Conservation (phyloP, 2,113 vertebrate species). For the Crotalus viridis region DNA sequence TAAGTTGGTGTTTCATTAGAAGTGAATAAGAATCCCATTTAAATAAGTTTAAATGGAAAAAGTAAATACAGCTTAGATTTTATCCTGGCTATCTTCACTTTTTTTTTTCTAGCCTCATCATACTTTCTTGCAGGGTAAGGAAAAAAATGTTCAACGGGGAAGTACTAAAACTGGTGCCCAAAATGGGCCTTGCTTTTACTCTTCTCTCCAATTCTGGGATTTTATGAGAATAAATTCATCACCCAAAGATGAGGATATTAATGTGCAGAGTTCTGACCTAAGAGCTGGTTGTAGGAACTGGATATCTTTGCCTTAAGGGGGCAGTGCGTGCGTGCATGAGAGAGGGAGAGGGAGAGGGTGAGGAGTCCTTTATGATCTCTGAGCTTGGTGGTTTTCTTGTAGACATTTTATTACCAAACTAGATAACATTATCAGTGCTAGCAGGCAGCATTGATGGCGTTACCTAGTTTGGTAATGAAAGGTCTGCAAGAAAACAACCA, state of each 20-base stretch:
- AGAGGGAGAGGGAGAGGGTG: too few relatives aligned
- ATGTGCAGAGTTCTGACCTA: background rate
- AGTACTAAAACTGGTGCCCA: background rate
- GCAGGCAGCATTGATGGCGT: background rate
- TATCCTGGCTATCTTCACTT: background rate
- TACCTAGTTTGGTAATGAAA: background rate
- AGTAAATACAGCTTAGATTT: background rate
- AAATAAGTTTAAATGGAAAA: background rate
- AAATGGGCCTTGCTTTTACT: background rate
- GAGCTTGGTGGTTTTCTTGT: background rate
- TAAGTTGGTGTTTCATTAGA: background rate
- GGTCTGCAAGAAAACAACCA: background rate
- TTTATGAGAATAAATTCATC: background rate
- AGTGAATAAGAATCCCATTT: background rate
- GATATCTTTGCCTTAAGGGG: background rate
- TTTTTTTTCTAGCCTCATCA: background rate
- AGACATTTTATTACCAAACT: background rate
- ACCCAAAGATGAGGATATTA: background rate
- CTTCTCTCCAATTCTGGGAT: background rate
- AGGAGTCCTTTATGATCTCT: too few relatives aligned
- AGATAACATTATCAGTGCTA: background rate
- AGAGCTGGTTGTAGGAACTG: background rate
- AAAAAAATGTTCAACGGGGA: background rate
- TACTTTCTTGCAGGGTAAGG: background rate
- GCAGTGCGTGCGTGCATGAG: background rate